Conservation (phyloP, 53 echinoderm and acorn worm genomes). For the Paelopatides confundens region DNA sequence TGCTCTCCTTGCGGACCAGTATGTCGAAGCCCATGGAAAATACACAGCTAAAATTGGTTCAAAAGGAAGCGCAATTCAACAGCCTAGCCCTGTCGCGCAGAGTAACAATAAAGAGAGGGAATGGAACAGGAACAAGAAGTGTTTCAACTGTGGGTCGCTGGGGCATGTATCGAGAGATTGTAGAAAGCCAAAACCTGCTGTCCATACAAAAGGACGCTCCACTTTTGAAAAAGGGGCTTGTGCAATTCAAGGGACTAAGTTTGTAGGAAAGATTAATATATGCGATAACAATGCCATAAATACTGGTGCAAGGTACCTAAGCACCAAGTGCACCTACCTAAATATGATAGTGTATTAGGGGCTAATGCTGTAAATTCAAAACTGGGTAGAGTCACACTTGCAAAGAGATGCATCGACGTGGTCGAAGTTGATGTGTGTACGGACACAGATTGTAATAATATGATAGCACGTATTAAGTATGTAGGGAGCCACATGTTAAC, state of each 20-base stretch:
- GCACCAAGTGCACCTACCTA: no score
- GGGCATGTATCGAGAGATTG: slow-evolving; percentile 34
- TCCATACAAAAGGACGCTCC: not conserved
- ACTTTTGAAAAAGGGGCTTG: not conserved
- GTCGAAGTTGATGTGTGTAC: not conserved
- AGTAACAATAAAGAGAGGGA: not conserved
- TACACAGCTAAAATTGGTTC: not conserved
- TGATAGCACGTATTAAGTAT: not conserved
- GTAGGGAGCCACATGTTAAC: not conserved
- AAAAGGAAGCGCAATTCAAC: not conserved
- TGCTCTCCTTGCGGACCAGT: slow-evolving; percentile 61
- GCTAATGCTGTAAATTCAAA: no score
- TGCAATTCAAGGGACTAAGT: not conserved
- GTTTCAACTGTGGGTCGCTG: not conserved
- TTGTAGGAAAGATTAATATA: not conserved
- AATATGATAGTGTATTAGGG: no score
- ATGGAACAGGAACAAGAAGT: slow-evolving; percentile 11
- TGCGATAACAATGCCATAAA: not conserved
- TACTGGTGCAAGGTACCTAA: not conserved
- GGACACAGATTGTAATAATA: not conserved
- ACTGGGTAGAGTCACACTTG: not conserved
- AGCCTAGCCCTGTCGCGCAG: no score
- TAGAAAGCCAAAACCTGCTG: no score
- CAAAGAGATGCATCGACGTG: no score
- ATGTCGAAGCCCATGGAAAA: slow-evolving; percentile 63